Evolutionary conservation across 2,797 vertebrate species (phyloP).

Genomic region (Sebastes hubbsi): DNA sequence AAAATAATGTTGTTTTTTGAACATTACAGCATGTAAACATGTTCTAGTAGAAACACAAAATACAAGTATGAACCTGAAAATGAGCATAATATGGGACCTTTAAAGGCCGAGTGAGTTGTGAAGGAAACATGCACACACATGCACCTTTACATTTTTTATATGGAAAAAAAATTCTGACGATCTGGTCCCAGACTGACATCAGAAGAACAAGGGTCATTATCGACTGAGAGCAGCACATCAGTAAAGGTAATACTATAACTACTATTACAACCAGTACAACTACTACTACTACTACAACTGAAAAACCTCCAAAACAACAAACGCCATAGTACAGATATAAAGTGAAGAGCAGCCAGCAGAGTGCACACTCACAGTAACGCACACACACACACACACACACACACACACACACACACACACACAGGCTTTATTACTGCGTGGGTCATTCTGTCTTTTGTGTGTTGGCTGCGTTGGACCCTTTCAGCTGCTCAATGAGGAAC

Average conservation of each 20-base stretch:
- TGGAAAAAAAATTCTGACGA: background rate
- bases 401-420: conserved; percentile 1
- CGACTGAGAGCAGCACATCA: background rate
- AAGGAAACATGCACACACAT: background rate
- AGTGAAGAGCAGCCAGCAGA: conserved; percentile 71
- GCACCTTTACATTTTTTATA: background rate
- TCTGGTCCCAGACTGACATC: background rate
- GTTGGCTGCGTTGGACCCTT: background rate
- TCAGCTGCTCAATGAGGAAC: conserved; percentile 57
- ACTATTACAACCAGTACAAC: too few species aligned
- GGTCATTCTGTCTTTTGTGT: conserved; percentile 41
- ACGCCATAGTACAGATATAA: background rate
- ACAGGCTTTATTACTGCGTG: background rate
- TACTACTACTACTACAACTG: background rate
- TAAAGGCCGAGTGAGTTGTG: too few species aligned
- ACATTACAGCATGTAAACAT: too few species aligned
- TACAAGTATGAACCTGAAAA: too few species aligned
- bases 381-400: background rate
- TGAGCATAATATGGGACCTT: too few species aligned
- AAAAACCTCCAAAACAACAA: background rate
- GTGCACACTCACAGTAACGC: background rate
- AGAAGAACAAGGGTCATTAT: background rate
- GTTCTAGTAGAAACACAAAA: too few species aligned
- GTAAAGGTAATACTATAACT: too few species aligned
- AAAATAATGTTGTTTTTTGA: too few species aligned